Evolutionary conservation across 2,113 vertebrate species (phyloP).

Genomic region (Dicrurus megarhynchus): DNA sequence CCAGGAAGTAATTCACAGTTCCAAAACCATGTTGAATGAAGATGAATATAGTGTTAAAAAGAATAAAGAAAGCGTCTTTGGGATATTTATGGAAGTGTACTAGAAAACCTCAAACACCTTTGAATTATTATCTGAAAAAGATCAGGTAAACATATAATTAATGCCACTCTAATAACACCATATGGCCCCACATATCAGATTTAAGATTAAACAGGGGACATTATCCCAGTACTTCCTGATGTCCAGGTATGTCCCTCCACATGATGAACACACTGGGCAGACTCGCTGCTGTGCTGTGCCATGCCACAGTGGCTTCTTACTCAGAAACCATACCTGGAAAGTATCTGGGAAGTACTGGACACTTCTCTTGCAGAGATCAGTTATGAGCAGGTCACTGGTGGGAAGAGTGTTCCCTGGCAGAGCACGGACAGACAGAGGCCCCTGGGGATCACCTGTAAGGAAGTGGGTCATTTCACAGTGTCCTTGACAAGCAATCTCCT

Average conservation of each 20-base stretch:
- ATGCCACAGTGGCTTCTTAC: not conserved
- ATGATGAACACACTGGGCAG: not conserved
- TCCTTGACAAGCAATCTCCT: not conserved
- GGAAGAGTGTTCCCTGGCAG: not conserved
- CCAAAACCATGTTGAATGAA: not conserved
- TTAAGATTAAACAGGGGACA: not conserved
- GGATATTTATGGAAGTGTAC: not conserved
- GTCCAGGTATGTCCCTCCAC: not conserved
- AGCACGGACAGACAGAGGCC: accelerated
- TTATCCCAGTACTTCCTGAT: not conserved
- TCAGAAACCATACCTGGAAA: not conserved
- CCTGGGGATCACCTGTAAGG: not conserved
- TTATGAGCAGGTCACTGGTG: not conserved
- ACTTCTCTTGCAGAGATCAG: not conserved
- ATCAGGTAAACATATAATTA: not conserved
- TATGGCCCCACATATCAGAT: not conserved
- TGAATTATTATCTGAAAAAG: not conserved
- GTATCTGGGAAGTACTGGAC: not conserved
- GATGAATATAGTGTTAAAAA: not conserved
- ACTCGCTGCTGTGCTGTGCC: not conserved
- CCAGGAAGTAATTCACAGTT: not conserved
- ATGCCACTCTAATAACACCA: not conserved
- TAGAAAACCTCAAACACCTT: not conserved
- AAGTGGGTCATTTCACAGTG: not conserved
- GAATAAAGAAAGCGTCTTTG: not conserved